Evolutionary conservation across 2,888 invertebrate genomes (phyloP), one percentile per base, ranked within the genome.

Genomic region (Scaptodrosophila latifasciaeformis): DNA sequence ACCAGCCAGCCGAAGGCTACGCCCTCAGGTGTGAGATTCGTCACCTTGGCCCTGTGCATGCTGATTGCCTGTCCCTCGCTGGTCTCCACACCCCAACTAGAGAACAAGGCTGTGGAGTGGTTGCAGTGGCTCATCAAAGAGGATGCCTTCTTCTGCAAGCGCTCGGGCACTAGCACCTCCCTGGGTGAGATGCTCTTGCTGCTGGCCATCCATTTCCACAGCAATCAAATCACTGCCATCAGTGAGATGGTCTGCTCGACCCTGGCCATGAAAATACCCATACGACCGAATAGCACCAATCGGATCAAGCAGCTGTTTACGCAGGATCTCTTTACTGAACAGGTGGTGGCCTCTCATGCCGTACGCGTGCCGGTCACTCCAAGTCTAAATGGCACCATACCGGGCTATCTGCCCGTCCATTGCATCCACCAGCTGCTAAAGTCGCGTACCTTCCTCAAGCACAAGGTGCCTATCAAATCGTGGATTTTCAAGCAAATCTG

Each of bases 401-500:
- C 93, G 0, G 96, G 97, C 6, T 97, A 96, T 85, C 87, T 99
- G 49, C 97, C 98, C 0, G 94, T 98, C 12, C 97, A 98, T 85
- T 98, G 98, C 84, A 96, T 98, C 68, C 96, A 97, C 82, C 98
- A 98, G 83, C 87, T 98, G 39, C 88, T 99, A 10, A 97, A 97
- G 84, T 96, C 96, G 4, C 88, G 97, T 63, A 96, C 96, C 0
- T 98, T 98, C 84, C 94, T 96, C 0, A 98, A 97, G 84, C 96
- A 98, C 84, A 95, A 96, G 86, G 97, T 98, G 1, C 95, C 96
- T 0, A 97, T 98, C 4, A 97, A 96, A 87, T 94, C 92, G 77
- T 98, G 98, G 98, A 97, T 98, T 64, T 97, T 96, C 81, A 91
- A 91, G 67, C 98, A 99, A 88, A 93, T 98, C 52, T 94, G 96